phyloP scores from a whole-genome alignment of 2,113 vertebrate species.

The Triplophysa siluroides region DNA sequence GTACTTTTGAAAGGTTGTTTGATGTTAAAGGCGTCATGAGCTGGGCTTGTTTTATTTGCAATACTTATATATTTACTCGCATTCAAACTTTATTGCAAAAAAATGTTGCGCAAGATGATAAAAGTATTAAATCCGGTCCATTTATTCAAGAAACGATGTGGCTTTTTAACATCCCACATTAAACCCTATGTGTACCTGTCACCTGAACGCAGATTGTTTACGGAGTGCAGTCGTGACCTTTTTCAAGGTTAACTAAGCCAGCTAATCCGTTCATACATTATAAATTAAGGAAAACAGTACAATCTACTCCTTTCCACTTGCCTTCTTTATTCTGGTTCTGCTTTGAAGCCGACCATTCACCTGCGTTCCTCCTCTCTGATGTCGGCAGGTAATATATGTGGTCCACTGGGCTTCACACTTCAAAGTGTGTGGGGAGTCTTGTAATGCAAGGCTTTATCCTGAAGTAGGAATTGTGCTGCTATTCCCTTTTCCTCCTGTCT shows the following conservation, averaged over 20 bases:
- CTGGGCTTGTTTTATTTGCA: too few species aligned
- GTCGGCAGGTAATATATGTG: constrained; percentile 43
- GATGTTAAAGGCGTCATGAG: too few species aligned
- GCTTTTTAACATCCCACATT: not conserved
- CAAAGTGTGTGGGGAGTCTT: constrained; percentile 23
- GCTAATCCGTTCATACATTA: constrained; percentile 7
- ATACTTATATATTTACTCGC: too few species aligned
- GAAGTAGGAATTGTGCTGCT: constrained; percentile 19
- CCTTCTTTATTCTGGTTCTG: not conserved
- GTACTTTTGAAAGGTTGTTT: too few species aligned
- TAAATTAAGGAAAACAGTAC: not conserved
- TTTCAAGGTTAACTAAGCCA: constrained; percentile 18
- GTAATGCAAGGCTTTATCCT: constrained; percentile 19
- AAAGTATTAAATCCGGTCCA: not conserved
- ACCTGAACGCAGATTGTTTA: not conserved
- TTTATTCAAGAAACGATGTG: constrained; percentile 17
- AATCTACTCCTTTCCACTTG: not conserved
- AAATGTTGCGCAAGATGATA: too few species aligned
- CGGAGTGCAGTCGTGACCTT: not conserved
- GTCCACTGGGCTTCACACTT: constrained; percentile 48
- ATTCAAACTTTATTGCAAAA: too few species aligned
- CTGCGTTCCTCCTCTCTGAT: constrained; percentile 39
- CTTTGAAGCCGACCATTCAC: constrained; percentile 37
- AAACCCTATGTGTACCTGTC: constrained; percentile 27
- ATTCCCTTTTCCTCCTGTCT: not conserved